Evolutionary conservation across 1,140 invertebrate genomes (phyloP).

Genomic region (Calephelis nemesis): DNA sequence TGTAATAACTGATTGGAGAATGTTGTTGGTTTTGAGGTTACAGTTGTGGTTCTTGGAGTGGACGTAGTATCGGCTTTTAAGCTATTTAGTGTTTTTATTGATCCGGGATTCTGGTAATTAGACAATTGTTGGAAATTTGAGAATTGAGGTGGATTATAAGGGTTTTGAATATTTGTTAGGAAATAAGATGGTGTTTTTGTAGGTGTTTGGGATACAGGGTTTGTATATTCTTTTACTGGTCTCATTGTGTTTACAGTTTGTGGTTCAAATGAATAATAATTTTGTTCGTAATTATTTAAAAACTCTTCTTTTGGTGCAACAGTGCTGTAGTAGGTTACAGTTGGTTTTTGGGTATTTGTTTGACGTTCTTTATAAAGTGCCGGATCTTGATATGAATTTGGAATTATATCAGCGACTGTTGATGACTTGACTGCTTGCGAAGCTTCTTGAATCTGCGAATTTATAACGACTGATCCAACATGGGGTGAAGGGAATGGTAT

Average conservation of each 20-base stretch:
- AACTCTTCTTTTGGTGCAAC: conserved; percentile 50
- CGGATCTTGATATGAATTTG: conserved; percentile 46
- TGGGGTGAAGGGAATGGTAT: conserved; percentile 91
- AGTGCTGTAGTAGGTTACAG: conserved; percentile 61
- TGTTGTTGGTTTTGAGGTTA: conserved; percentile 49
- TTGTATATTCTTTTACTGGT: conserved; percentile 40
- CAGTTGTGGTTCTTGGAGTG: conserved; percentile 42
- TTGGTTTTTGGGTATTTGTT: conserved; percentile 56
- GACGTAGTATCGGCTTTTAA: conserved; percentile 41
- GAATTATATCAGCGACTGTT: conserved; percentile 38
- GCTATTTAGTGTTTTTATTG: conserved; percentile 31
- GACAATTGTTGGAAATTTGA: conserved; percentile 43
- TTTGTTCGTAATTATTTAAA: conserved; percentile 46
- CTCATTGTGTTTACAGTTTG: conserved; percentile 60
- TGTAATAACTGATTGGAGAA: conserved; percentile 60
- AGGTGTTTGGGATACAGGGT: conserved; percentile 30
- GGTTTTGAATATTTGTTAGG: conserved; percentile 45
- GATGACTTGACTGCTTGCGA: conserved; percentile 28
- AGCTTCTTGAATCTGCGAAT: conserved; percentile 66
- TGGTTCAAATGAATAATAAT: conserved; percentile 66
- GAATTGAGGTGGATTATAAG: conserved; percentile 50
- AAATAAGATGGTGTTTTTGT: conserved; percentile 55
- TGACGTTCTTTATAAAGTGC: conserved; percentile 37
- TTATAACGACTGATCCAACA: conserved; percentile 90
- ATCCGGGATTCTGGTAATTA: conserved; percentile 36